Evolutionary conservation across 2,888 invertebrate species (phyloP).

Genomic region (Scrobipalpa atriplicella): DNA sequence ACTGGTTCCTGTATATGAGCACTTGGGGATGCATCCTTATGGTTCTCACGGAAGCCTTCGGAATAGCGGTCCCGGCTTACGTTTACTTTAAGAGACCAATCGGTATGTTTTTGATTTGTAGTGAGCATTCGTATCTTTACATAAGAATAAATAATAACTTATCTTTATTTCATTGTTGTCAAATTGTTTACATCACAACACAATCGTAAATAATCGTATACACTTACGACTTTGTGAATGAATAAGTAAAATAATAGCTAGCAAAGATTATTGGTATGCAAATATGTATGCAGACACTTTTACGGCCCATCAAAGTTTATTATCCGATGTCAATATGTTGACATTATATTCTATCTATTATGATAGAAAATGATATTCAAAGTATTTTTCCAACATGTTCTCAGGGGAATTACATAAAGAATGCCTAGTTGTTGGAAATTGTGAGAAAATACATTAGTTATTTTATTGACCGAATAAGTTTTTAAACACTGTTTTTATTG

Average conservation of each 20-base stretch:
- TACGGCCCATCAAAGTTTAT: conserved; percentile 13
- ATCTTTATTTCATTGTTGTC: background rate
- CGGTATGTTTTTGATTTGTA: conserved; percentile 42
- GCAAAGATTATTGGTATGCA: background rate
- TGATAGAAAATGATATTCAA: background rate
- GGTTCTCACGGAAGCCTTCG: conserved; percentile 56
- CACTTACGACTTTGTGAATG: background rate
- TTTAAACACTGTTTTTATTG: too few relatives aligned
- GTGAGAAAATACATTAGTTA: too few relatives aligned
- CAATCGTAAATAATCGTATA: background rate
- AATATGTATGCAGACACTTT: conserved; percentile 6
- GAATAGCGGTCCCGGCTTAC: conserved; percentile 57
- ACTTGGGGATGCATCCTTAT: conserved; percentile 71
- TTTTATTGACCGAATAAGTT: too few relatives aligned
- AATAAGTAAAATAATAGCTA: background rate
- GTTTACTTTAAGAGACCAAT: conserved; percentile 58
- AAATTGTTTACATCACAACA: background rate
- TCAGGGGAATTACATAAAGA: too few relatives aligned
- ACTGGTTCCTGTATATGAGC: conserved; percentile 75
- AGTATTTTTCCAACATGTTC: too few relatives aligned
- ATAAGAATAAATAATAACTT: too few relatives aligned
- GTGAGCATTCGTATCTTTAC: background rate
- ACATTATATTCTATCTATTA: too few relatives aligned
- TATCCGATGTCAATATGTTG: conserved; percentile 16
- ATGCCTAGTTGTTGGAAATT: too few relatives aligned